phyloP scores from a whole-genome alignment of 2,888 invertebrate genomes.

The Lithophane leautieri region DNA sequence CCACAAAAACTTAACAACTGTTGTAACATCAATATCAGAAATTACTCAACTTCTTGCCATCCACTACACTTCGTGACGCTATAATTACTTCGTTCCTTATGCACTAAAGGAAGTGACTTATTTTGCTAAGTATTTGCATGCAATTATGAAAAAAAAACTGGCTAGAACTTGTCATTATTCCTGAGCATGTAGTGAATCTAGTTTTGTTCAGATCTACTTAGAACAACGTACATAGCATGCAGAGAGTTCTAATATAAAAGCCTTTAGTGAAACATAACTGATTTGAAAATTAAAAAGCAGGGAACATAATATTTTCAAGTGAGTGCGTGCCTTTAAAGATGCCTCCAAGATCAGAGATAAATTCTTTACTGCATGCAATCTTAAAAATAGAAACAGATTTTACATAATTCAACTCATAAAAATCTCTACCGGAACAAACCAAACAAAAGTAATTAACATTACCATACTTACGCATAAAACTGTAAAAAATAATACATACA shows the following conservation, averaged over 20 bases:
- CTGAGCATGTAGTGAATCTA: neutral
- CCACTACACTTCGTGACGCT: slow-evolving; percentile 5
- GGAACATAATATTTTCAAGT: too few species aligned
- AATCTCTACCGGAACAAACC: slow-evolving; percentile 4
- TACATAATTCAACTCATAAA: slow-evolving; percentile 23
- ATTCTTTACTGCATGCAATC: neutral
- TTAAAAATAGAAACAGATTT: slow-evolving; percentile 16
- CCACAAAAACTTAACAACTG: too few species aligned
- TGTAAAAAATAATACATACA: slow-evolving; percentile 18
- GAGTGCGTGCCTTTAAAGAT: neutral
- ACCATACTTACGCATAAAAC: slow-evolving; percentile 33
- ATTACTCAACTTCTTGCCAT: neutral
- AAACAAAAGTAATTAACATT: slow-evolving; percentile 46
- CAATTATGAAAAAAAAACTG: slow-evolving; percentile 15
- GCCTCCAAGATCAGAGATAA: too few species aligned
- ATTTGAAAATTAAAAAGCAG: too few species aligned
- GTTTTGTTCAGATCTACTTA: neutral
- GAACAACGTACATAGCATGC: neutral
- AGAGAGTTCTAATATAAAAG: neutral
- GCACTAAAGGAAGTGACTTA: slow-evolving; percentile 34
- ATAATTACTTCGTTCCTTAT: slow-evolving; percentile 27
- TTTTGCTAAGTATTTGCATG: slow-evolving; percentile 24
- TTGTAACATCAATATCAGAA: neutral
- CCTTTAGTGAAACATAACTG: too few species aligned
- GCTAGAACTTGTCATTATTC: slow-evolving; percentile 16